Evolutionary conservation across 2,797 vertebrate species (phyloP).

Genomic region (Pipistrellus pygmaeus): DNA sequence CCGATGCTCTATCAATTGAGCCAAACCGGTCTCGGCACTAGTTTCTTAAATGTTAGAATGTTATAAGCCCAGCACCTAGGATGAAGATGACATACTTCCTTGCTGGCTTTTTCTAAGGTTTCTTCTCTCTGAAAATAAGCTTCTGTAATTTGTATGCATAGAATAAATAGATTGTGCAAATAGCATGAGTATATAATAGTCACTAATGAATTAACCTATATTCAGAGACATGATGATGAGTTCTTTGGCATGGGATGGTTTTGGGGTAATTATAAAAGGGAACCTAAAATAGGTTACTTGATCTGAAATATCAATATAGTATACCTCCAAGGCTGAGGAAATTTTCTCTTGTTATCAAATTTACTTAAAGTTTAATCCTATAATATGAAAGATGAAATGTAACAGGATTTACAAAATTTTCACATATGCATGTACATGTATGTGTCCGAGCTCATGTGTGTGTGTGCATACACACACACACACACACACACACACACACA

Average conservation of each 20-base stretch:
- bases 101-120: slow-evolving; percentile 22
- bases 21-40: background rate
- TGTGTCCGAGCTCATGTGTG: no score
- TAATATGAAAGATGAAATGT: background rate
- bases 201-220: slow-evolving; percentile 17
- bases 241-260: slow-evolving; percentile 29
- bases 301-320: slow-evolving; percentile 5
- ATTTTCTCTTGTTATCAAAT: slow-evolving; percentile 43
- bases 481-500: background rate
- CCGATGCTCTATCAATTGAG: no score
- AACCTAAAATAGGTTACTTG: slow-evolving; percentile 1
- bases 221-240: slow-evolving; percentile 20
- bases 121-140: slow-evolving; percentile 40
- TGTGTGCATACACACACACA: background rate
- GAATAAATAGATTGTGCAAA: slow-evolving; percentile 16
- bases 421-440: background rate
- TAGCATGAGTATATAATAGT: background rate
- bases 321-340: background rate
- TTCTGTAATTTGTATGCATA: slow-evolving; percentile 38
- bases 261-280: background rate
- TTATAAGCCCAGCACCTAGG: background rate
- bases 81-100: background rate
- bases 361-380: background rate
- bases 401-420: slow-evolving; percentile 45
- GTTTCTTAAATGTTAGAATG: slow-evolving; percentile 34